These are phyloP conservation scores for Drosophila cognata DNA, from an alignment of 2,888 invertebrate genomes.

Conservation along the genomic window DNA sequence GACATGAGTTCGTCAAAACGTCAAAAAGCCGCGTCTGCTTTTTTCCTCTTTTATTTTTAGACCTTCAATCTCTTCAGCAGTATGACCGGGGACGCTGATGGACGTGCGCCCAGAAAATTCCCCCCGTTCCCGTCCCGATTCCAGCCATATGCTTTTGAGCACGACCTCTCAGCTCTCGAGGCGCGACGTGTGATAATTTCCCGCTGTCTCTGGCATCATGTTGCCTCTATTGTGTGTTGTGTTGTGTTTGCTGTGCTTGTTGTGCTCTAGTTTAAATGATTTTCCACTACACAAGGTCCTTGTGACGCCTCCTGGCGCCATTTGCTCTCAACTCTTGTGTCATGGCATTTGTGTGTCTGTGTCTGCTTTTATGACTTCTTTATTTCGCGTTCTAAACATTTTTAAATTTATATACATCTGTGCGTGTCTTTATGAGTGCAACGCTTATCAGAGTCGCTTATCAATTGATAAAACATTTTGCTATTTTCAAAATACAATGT, in stretches of 20 bases:
- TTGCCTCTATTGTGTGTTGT: constrained; percentile 17
- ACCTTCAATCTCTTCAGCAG: constrained; percentile 55
- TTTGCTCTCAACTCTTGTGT: constrained; percentile 45
- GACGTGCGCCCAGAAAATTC: constrained; percentile 45
- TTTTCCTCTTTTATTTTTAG: constrained; percentile 58
- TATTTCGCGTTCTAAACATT: constrained; percentile 14
- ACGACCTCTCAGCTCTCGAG: constrained; percentile 40
- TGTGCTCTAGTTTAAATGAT: constrained; percentile 76
- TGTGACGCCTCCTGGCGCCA: constrained; percentile 74
- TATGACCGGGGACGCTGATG: constrained; percentile 45
- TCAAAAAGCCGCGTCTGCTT: constrained; percentile 49
- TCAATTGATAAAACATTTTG: constrained; percentile 45
- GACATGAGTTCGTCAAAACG: constrained; percentile 73
- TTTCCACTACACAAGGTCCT: constrained; percentile 73
- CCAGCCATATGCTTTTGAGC: constrained; percentile 66
- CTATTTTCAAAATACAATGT: constrained; percentile 36
- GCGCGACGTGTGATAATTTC: constrained; percentile 58
- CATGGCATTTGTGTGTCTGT: constrained; percentile 14
- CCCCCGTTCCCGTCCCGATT: constrained; percentile 4
- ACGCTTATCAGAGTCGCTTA: constrained; percentile 49
- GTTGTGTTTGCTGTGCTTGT: constrained; percentile 32
- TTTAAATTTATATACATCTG: background rate
- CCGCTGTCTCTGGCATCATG: constrained; percentile 27
- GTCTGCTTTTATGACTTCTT: constrained; percentile 28
- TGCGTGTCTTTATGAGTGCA: constrained; percentile 12